phyloP scores from a whole-genome alignment of 2,113 vertebrate species.

The Isichthys henryi region DNA sequence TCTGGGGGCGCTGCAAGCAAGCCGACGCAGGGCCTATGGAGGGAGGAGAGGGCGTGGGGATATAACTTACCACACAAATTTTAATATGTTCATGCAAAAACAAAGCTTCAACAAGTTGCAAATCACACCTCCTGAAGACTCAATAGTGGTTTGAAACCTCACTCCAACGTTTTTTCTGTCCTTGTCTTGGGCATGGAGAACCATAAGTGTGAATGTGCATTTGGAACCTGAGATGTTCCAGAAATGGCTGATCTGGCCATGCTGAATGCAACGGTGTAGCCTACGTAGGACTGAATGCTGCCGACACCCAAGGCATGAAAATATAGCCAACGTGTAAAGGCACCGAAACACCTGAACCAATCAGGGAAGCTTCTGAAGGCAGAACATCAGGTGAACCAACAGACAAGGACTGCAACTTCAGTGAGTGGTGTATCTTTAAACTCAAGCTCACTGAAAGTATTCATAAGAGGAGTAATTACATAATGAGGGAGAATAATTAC shows the following conservation, averaged over 20 bases:
- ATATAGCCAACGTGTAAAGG: not conserved
- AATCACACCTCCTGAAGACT: not conserved
- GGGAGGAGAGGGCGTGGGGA: constrained; percentile 8
- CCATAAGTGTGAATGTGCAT: not conserved
- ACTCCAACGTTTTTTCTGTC: not conserved
- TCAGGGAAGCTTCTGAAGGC: not conserved
- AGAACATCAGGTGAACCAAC: not conserved
- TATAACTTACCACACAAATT: not conserved
- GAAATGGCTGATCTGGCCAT: not conserved
- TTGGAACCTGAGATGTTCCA: not conserved
- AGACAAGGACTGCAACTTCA: not conserved
- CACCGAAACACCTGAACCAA: not conserved
- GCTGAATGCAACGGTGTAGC: not conserved
- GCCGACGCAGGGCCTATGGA: constrained; percentile 80
- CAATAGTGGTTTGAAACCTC: not conserved
- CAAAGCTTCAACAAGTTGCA: not conserved
- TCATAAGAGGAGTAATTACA: not conserved
- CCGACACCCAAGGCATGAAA: not conserved
- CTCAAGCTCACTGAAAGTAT: not conserved
- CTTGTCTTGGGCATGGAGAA: not conserved
- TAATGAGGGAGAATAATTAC: not conserved
- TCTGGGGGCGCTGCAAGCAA: constrained; percentile 73
- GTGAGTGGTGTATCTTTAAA: not conserved
- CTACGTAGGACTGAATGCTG: not conserved
- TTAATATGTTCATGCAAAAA: constrained; percentile 2